These are phyloP conservation scores for Heliconius congener DNA, from an alignment of 1,140 invertebrate genomes.

Conservation along the genomic window DNA sequence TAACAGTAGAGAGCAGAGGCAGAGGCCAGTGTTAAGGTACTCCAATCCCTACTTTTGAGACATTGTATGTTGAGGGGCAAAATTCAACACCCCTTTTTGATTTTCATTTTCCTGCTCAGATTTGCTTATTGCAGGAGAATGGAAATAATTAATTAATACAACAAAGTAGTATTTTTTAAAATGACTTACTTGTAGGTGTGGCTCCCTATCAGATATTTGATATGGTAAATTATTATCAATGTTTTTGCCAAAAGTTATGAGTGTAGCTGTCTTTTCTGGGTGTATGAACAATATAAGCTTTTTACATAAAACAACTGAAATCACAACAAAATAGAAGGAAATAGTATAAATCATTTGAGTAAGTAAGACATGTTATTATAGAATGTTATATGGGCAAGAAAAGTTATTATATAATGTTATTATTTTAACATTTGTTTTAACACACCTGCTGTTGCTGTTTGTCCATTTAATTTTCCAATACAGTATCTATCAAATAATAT, in stretches of 20 bases:
- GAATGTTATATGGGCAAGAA: too few relatives aligned
- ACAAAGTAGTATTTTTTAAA: too few relatives aligned
- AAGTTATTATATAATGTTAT: not conserved
- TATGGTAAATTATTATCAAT: constrained; percentile 48
- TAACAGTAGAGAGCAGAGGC: too few relatives aligned
- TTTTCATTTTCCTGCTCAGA: too few relatives aligned
- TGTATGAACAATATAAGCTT: constrained; percentile 64
- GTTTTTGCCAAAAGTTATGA: constrained; percentile 66
- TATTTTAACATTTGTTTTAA: constrained; percentile 7
- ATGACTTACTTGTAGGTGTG: constrained; percentile 64
- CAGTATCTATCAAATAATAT: constrained; percentile 74
- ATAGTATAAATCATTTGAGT: not conserved
- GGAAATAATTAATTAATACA: too few relatives aligned
- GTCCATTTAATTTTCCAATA: constrained; percentile 65
- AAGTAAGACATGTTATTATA: too few relatives aligned
- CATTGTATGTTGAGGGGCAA: too few relatives aligned
- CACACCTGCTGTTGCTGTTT: constrained; percentile 62
- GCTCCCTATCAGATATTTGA: constrained; percentile 67
- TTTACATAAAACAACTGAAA: constrained; percentile 66
- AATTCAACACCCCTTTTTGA: too few relatives aligned
- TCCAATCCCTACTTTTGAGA: too few relatives aligned
- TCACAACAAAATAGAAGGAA: not conserved
- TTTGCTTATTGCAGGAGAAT: too few relatives aligned
- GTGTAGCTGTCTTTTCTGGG: constrained; percentile 59
- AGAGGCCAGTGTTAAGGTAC: too few relatives aligned